Evolutionary conservation across 2,888 invertebrate species (phyloP).

Genomic region (Platycnemis pennipes): DNA sequence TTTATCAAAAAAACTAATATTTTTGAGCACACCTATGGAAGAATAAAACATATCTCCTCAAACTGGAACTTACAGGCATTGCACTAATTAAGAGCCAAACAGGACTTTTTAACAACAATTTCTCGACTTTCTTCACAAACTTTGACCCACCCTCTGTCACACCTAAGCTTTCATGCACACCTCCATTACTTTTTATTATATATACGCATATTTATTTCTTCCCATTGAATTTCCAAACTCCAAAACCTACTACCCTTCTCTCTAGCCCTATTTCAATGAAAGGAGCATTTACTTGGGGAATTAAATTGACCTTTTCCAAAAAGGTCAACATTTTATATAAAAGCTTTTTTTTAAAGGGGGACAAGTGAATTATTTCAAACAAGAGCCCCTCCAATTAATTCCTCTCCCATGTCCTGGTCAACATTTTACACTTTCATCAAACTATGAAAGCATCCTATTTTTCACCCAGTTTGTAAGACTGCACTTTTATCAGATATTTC

Average conservation of each 20-base stretch:
- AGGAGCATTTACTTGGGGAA: conserved; percentile 65
- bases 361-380: conserved; percentile 65
- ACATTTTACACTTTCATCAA: conserved; percentile 44
- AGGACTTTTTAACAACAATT: conserved; percentile 59
- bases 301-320: conserved; percentile 32
- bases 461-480: conserved; percentile 62
- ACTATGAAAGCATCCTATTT: conserved; percentile 21
- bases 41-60: conserved; percentile 64
- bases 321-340: conserved; percentile 54
- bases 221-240: conserved; percentile 67
- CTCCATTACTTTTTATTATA: conserved; percentile 67
- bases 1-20: conserved; percentile 57
- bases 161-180: conserved; percentile 63
- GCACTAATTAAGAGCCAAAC: conserved; percentile 67
- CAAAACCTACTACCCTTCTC: conserved; percentile 67
- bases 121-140: conserved; percentile 54
- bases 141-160: conserved; percentile 67
- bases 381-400: conserved; percentile 55
- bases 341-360: conserved; percentile 62
- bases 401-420: conserved; percentile 59
- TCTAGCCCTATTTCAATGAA: conserved; percentile 67
- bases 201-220: conserved; percentile 66
- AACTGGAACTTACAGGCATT: conserved; percentile 63
- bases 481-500: conserved; percentile 8
- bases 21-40: conserved; percentile 67